Percentiles rank a stretch among this genome's conserved stretches.
Conservation (phyloP, 2,797 vertebrate genomes). For the Hyperoplus immaculatus region DNA sequence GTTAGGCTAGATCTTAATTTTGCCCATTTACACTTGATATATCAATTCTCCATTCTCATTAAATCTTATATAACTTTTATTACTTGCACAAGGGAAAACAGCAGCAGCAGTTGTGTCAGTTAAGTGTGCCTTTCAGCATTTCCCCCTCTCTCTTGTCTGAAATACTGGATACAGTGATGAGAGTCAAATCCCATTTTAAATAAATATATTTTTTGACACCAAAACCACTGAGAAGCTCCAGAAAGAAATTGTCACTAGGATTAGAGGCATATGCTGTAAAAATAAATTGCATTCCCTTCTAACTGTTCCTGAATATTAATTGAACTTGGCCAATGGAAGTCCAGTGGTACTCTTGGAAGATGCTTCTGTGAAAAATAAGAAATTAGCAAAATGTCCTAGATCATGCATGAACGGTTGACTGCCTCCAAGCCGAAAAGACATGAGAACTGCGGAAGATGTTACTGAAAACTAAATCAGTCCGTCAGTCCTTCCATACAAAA, state of each 20-base stretch:
- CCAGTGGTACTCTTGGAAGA: slow-evolving; percentile 45
- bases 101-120: slow-evolving; percentile 10
- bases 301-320: slow-evolving; percentile 42
- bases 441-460: slow-evolving; percentile 10
- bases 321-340: slow-evolving; percentile 33
- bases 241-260: slow-evolving; percentile 52
- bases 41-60: slow-evolving; percentile 17
- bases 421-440: slow-evolving; percentile 34
- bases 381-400: slow-evolving; percentile 39
- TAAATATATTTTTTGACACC: slow-evolving; percentile 48
- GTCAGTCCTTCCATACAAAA: slow-evolving; percentile 25
- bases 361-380: slow-evolving; percentile 21
- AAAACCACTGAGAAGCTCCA: slow-evolving; percentile 45
- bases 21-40: slow-evolving; percentile 16
- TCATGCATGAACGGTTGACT: slow-evolving; percentile 53
- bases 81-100: slow-evolving; percentile 27
- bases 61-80: slow-evolving; percentile 13
- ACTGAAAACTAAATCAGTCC: slow-evolving; percentile 20
- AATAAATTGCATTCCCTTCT: slow-evolving; percentile 49
- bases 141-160: slow-evolving; percentile 14
- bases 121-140: slow-evolving; percentile 2
- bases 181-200: slow-evolving; percentile 58
- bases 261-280: slow-evolving; percentile 22
- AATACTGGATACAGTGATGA: slow-evolving; percentile 43
- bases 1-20: slow-evolving; percentile 24